phyloP scores from a whole-genome alignment of 2,113 vertebrate species.

The Pelecanus crispus region DNA sequence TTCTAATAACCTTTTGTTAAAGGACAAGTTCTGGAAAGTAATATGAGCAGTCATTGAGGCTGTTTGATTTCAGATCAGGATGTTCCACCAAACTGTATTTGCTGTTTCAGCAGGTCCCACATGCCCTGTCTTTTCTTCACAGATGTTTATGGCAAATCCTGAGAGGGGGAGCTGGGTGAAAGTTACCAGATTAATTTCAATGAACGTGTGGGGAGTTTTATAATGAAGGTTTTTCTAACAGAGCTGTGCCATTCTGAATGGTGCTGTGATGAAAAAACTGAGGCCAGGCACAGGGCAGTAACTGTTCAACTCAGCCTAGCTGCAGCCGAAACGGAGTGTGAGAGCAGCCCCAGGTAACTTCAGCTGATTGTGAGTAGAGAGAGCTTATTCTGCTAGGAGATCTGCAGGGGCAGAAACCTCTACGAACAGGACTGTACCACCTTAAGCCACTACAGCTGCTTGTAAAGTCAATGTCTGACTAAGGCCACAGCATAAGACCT shows the following conservation, averaged over 20 bases:
- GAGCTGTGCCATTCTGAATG: background rate
- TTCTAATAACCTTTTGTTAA: background rate
- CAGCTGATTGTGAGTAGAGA: background rate
- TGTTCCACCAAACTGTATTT: background rate
- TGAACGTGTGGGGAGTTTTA: background rate
- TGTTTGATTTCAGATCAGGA: background rate
- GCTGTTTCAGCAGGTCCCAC: background rate
- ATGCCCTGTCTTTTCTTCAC: background rate
- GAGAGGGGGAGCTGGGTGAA: background rate
- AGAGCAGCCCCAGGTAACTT: background rate
- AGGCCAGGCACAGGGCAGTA: background rate
- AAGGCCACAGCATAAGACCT: background rate
- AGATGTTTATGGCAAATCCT: background rate
- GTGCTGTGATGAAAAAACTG: background rate
- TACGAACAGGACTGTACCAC: background rate
- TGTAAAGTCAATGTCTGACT: background rate
- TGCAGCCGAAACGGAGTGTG: background rate
- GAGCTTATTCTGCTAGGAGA: background rate
- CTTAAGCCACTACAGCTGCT: background rate
- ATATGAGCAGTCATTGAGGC: background rate
- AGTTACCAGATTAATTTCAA: background rate
- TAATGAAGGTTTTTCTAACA: background rate
- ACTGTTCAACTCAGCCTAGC: background rate
- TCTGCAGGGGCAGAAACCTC: background rate
- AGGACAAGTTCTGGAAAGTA: background rate